A percentile compares a stretch with the other conserved stretches of the same genome.
These are phyloP conservation scores for Pavo muticus DNA, from an alignment of 2,113 vertebrate genomes.

Conservation along the genomic window DNA sequence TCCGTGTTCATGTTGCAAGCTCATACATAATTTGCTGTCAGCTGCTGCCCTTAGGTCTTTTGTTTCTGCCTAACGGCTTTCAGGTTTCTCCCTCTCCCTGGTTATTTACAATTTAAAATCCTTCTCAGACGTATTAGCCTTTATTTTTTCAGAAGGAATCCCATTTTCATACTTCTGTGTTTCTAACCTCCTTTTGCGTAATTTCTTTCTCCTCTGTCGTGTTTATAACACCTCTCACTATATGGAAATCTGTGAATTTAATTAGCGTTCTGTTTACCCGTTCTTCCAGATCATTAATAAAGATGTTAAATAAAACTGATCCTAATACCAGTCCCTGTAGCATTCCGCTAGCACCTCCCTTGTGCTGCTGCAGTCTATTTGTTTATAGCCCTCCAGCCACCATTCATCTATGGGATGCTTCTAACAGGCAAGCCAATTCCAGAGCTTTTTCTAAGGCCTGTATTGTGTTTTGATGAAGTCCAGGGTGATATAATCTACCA, in stretches of 20 bases:
- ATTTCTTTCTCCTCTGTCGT: slow-evolving; percentile 69
- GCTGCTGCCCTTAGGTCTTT: slow-evolving; percentile 65
- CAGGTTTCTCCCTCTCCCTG: slow-evolving; percentile 49
- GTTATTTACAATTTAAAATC: slow-evolving; percentile 69
- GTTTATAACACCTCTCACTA: slow-evolving; percentile 74
- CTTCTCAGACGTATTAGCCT: slow-evolving; percentile 58
- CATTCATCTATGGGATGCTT: not conserved
- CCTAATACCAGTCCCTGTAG: slow-evolving; percentile 42
- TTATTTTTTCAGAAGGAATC: slow-evolving; percentile 69
- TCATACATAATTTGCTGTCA: slow-evolving; percentile 58
- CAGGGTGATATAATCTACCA: not conserved
- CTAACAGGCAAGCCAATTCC: not conserved
- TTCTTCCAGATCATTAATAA: slow-evolving; percentile 70
- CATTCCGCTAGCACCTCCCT: slow-evolving; percentile 24
- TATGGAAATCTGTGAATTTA: slow-evolving; percentile 77
- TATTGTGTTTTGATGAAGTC: not conserved
- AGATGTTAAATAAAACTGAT: slow-evolving; percentile 69
- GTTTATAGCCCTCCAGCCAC: slow-evolving; percentile 38
- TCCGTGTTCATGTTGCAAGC: slow-evolving; percentile 13
- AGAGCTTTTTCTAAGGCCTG: not conserved
- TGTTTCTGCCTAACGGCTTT: slow-evolving; percentile 56
- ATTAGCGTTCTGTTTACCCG: slow-evolving; percentile 66
- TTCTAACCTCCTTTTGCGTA: slow-evolving; percentile 66
- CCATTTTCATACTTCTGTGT: slow-evolving; percentile 60
- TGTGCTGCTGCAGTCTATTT: slow-evolving; percentile 27